Evolutionary conservation across 2,888 invertebrate genomes (phyloP), one percentile per base, ranked within the genome.

Genomic region (Drosophila emarginata): DNA sequence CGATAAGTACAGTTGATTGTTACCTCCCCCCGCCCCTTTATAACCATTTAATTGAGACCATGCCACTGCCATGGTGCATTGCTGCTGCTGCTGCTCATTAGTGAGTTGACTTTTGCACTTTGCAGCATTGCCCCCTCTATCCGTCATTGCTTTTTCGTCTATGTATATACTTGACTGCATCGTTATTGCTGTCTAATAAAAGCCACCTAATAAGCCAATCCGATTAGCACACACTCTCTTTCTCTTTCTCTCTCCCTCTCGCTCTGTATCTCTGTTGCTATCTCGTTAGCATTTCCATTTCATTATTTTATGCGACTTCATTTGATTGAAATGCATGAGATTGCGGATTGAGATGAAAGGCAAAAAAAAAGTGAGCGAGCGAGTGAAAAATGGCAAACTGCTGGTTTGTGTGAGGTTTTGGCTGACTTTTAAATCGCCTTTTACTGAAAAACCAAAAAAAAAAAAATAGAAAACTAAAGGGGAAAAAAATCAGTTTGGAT

Each of bases 241-340:
- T 76, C 67, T 53, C 64, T 26, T 53, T 45, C 14, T 14, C 52
- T 39, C 39, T 5, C 6, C 14, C 6, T 14, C 39, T 39, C 39
- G 14, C n/a, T n/a, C 3, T 2, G 14, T 14, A 0, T 21, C 6
- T 23, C 53, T 15, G 14, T 12, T 40, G 61, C 40, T 45, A 18
- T 54, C 63, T 56, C 50, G 57, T 51, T 61, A 14, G 59, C 52
- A 59, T 60, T 61, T 70, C 63, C 54, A 64, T 72, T 74, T 64
- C 74, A 77, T 80, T 84, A 80, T 74, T 68, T 78, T 60, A 72
- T 78, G 79, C 71, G 87, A 87, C 82, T 87, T 87, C 87, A 78
- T 67, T 87, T 84, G 81, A 83, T 87, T 87, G 84, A 77, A 78
- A 61, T 82, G 78, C 66, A 75, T 71, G 64, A 21, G 65, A 36